Percentiles rank a stretch among this genome's conserved stretches.
Conservation (phyloP, 2,113 vertebrate species). For the Ifrita kowaldi region DNA sequence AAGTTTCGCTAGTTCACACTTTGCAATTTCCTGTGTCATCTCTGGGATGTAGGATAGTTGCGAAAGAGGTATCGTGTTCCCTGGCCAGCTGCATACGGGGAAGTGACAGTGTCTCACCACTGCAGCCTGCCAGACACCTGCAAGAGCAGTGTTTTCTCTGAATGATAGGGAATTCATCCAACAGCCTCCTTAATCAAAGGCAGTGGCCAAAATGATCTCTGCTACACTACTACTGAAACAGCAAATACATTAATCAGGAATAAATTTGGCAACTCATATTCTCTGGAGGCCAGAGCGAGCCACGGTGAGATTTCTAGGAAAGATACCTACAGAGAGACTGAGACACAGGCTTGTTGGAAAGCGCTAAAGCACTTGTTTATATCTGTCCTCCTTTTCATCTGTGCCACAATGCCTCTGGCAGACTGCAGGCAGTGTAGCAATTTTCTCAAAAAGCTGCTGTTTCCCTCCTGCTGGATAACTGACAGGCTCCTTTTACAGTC, state of each 20-base stretch:
- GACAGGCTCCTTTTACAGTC: neutral
- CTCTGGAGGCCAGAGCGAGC: neutral
- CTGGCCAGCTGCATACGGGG: neutral
- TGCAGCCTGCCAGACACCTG: neutral
- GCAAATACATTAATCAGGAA: neutral
- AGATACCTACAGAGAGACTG: neutral
- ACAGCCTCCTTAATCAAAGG: neutral
- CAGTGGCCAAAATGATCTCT: neutral
- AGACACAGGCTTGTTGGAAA: neutral
- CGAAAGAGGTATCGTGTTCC: neutral
- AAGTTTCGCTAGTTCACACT: neutral
- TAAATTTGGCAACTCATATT: neutral
- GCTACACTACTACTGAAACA: neutral
- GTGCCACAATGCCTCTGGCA: neutral
- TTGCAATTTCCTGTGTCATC: neutral
- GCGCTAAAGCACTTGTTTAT: neutral
- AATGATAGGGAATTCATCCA: neutral
- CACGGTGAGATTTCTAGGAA: neutral
- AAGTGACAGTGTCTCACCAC: neutral
- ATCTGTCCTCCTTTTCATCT: neutral
- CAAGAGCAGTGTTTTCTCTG: neutral
- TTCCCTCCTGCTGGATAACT: neutral
- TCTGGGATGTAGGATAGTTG: neutral
- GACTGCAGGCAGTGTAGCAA: neutral
- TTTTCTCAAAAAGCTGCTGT: neutral